Evolutionary conservation across 2,113 vertebrate species (phyloP).

Genomic region (Macrotis lagotis): DNA sequence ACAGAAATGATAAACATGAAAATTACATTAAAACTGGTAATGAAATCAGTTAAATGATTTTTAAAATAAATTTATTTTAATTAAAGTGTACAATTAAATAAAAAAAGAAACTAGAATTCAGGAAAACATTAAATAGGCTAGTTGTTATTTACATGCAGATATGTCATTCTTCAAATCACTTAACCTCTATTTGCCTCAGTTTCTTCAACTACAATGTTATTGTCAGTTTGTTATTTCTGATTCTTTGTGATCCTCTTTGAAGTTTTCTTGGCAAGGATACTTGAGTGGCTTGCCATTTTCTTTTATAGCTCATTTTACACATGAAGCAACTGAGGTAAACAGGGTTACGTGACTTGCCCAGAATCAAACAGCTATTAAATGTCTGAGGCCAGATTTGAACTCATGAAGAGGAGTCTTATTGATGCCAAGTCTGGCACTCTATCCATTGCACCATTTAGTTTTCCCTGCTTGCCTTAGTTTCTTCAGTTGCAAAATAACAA

Average conservation of each 20-base stretch:
- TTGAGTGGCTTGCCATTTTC: not conserved
- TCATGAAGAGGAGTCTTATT: not conserved
- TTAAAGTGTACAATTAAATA: not conserved
- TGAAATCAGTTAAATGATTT: conserved; percentile 43
- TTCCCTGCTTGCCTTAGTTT: not conserved
- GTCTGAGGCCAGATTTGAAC: not conserved
- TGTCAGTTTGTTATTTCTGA: not conserved
- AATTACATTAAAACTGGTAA: conserved; percentile 23
- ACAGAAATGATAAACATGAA: conserved; percentile 46
- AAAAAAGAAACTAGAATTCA: not conserved
- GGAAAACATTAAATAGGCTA: not conserved
- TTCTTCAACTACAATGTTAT: not conserved
- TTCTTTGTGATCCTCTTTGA: not conserved
- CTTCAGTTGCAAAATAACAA: not conserved
- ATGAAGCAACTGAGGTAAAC: not conserved
- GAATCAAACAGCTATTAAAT: not conserved
- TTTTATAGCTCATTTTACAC: not conserved
- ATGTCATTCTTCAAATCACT: not conserved
- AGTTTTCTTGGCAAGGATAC: not conserved
- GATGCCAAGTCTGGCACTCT: not conserved
- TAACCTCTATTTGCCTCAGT: not conserved
- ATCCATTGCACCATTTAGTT: not conserved
- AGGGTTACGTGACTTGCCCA: not conserved
- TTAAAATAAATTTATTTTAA: not conserved
- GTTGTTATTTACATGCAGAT: not conserved